Evolutionary conservation across 1,140 invertebrate genomes (phyloP).

Genomic region (Calliphora vicina): DNA sequence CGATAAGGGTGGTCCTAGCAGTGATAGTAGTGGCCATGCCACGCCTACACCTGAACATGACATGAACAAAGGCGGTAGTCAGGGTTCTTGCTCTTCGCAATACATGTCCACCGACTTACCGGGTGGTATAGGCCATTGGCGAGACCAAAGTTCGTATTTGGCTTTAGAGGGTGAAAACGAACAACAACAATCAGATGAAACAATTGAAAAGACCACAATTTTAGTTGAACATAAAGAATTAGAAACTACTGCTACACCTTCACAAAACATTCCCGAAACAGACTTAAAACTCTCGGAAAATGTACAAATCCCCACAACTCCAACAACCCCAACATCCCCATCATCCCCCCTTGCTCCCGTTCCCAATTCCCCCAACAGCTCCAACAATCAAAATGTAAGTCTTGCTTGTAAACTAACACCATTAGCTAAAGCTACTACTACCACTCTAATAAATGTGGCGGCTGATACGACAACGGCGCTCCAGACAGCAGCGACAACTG

Average conservation of each 20-base stretch:
- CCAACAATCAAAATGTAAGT: slow-evolving; percentile 40
- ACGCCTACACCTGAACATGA: slow-evolving; percentile 65
- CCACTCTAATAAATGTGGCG: slow-evolving; percentile 52
- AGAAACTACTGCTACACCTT: slow-evolving; percentile 24
- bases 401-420: slow-evolving; percentile 60
- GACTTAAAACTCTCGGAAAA: not conserved
- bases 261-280: slow-evolving; percentile 12
- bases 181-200: not conserved
- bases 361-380: not conserved
- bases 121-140: slow-evolving; percentile 81
- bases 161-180: slow-evolving; percentile 55
- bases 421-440: slow-evolving; percentile 61
- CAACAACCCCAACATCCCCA: not conserved
- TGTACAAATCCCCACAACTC: not conserved
- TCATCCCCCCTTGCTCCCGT: not conserved
- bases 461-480: slow-evolving; percentile 54
- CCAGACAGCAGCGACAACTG: slow-evolving; percentile 51
- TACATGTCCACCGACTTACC: slow-evolving; percentile 77
- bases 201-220: not conserved
- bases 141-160: slow-evolving; percentile 83
- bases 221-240: not conserved
- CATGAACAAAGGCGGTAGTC: slow-evolving; percentile 56
- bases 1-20: slow-evolving; percentile 69
- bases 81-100: slow-evolving; percentile 68
- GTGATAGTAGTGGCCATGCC: slow-evolving; percentile 68